phyloP scores from a whole-genome alignment of 2,888 invertebrate species.

The Thera obeliscata region DNA sequence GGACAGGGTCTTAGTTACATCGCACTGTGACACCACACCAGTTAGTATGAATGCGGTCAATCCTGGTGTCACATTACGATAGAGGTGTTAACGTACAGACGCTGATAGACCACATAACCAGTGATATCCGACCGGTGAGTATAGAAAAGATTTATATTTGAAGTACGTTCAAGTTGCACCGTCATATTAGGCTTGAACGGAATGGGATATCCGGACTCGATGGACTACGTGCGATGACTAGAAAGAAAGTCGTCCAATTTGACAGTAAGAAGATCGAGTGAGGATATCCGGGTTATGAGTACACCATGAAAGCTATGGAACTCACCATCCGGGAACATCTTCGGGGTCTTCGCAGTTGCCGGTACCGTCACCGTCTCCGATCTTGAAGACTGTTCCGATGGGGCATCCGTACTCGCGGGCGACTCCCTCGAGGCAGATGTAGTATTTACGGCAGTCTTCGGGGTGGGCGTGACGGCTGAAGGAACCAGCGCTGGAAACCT shows the following conservation, averaged over 20 bases:
- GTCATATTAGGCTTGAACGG: slow-evolving; percentile 69
- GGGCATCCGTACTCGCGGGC: slow-evolving; percentile 98
- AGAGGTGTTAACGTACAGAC: slow-evolving; percentile 64
- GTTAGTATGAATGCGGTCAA: slow-evolving; percentile 22
- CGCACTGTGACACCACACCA: slow-evolving; percentile 46
- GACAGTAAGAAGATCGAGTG: slow-evolving; percentile 34
- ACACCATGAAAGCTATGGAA: slow-evolving; percentile 45
- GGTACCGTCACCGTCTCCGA: slow-evolving; percentile 94
- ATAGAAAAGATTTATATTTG: slow-evolving; percentile 57
- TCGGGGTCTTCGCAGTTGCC: slow-evolving; percentile 98
- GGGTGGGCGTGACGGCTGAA: slow-evolving; percentile 98
- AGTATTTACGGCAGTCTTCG: slow-evolving; percentile 97
- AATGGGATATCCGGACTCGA: slow-evolving; percentile 55
- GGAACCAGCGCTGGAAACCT: slow-evolving; percentile 92
- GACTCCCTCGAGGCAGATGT: slow-evolving; percentile 95
- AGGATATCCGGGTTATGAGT: slow-evolving; percentile 43
- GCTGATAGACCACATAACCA: slow-evolving; percentile 65
- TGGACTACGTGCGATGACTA: slow-evolving; percentile 34
- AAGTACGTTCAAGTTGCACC: slow-evolving; percentile 61
- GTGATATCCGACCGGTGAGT: slow-evolving; percentile 66
- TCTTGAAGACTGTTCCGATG: slow-evolving; percentile 97
- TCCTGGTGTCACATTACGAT: slow-evolving; percentile 47
- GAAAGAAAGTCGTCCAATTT: slow-evolving; percentile 30
- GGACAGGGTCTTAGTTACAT: slow-evolving; percentile 56
- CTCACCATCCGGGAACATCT: slow-evolving; percentile 98